Evolutionary conservation across 2,797 vertebrate species (phyloP).

Genomic region (Kryptopterus vitreolus): DNA sequence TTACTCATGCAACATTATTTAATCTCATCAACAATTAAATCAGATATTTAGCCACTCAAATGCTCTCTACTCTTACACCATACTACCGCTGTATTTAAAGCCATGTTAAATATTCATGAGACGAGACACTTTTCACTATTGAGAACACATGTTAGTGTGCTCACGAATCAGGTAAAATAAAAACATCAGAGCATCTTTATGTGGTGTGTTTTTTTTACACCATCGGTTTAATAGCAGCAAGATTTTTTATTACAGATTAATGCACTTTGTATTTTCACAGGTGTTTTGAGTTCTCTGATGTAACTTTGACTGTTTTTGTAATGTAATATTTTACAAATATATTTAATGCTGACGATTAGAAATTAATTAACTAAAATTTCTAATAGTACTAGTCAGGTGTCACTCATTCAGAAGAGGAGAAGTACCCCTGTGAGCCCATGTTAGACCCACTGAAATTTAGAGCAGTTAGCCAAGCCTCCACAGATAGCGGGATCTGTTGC

Average conservation of each 20-base stretch:
- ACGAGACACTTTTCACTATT: background rate
- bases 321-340: too few species aligned
- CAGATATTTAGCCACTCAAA: background rate
- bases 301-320: too few species aligned
- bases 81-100: background rate
- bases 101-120: background rate
- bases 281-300: too few species aligned
- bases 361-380: too few species aligned
- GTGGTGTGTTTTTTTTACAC: background rate
- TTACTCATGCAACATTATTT: background rate
- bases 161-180: background rate
- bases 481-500: too few species aligned
- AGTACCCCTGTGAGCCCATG: too few species aligned
- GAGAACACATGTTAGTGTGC: background rate
- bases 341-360: too few species aligned
- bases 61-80: background rate
- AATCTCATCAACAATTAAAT: background rate
- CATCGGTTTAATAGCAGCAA: background rate
- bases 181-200: background rate
- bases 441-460: too few species aligned
- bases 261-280: background rate
- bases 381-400: too few species aligned
- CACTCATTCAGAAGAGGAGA: too few species aligned
- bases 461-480: too few species aligned
- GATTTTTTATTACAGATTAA: background rate